A percentile compares a stretch with the other conserved stretches of the same genome.
phyloP scores from a whole-genome alignment of 2,797 vertebrate species.

The Sarcoramphus papa region DNA sequence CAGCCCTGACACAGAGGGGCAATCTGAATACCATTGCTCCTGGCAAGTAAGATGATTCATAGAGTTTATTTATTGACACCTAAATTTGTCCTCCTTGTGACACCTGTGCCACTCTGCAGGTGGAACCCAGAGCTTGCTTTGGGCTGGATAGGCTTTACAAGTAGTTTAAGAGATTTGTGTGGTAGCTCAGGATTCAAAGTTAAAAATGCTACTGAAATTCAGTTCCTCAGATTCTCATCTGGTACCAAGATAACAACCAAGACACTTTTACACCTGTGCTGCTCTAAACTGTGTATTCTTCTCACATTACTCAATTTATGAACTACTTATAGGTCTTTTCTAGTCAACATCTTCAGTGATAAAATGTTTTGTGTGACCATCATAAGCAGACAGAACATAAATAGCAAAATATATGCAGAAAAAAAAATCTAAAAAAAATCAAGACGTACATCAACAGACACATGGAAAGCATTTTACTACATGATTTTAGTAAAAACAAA shows the following conservation, averaged over 20 bases:
- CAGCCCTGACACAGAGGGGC: neutral
- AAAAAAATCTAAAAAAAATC: neutral
- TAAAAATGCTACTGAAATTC: neutral
- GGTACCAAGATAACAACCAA: neutral
- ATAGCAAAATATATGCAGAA: neutral
- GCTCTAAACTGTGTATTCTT: too few species aligned
- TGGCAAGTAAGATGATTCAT: neutral
- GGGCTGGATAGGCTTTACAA: neutral
- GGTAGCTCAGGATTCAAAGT: neutral
- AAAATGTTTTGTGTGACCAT: neutral
- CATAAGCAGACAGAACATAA: neutral
- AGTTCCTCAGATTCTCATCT: neutral
- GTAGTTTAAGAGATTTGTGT: neutral
- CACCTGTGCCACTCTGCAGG: neutral
- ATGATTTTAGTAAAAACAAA: neutral
- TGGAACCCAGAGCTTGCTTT: neutral
- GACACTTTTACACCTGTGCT: too few species aligned
- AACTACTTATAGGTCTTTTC: neutral
- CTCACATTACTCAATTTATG: neutral
- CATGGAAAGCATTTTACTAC: neutral
- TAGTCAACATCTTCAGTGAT: neutral
- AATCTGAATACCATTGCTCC: neutral
- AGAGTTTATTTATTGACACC: neutral
- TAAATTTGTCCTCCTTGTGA: neutral
- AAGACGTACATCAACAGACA: neutral